Evolutionary conservation across 2,888 invertebrate genomes (phyloP), one percentile per base, ranked within the genome.

Genomic region (Brachycybe producta): DNA sequence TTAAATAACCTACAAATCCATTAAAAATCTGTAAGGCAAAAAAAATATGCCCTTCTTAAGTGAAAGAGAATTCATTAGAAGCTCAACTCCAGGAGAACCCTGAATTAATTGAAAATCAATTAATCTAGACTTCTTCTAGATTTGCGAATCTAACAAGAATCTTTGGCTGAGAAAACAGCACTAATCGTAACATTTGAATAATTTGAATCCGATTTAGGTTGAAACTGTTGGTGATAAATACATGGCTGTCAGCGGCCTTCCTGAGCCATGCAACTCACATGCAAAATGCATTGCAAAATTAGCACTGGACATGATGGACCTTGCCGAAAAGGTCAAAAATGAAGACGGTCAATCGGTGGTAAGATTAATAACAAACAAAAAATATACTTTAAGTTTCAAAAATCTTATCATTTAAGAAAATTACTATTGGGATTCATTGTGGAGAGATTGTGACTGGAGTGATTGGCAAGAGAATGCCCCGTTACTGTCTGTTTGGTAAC

Each of bases 211-310:
- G 42, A 15, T 50, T 27, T 13, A 92, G 92, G 92, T 95, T 54
- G 94, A 95, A 71, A 95, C 94, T 11, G 90, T 94, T 21, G 94
- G 94, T 53, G 94, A 94, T 69, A 94, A 94, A 67, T 95, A 95
- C 67, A 95, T 94, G 94, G 91, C 92, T 0, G 94, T 92, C 0
- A 88, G 91, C 59, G 94, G 94, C 40, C 72, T 94, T 47, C 94
- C 94, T 0, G 91, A 92, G 64, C 83, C 82, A 7, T 91, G 91
- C 65, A 77, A 78, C 51, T 82, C 81, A 34, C 94, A 95, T 64
- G 91, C 92, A 13, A 80, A 82, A 58, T 88, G 90, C 64, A 92
- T 95, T 62, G 88, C 84, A 0, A 75, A 80, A 52, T 73, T 94
- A 30, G 92, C 94, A 5, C 70, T 94, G 23, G 92, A 92, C 64